Conservation (phyloP, 2,888 invertebrate genomes). For the Drosophila recens region DNA sequence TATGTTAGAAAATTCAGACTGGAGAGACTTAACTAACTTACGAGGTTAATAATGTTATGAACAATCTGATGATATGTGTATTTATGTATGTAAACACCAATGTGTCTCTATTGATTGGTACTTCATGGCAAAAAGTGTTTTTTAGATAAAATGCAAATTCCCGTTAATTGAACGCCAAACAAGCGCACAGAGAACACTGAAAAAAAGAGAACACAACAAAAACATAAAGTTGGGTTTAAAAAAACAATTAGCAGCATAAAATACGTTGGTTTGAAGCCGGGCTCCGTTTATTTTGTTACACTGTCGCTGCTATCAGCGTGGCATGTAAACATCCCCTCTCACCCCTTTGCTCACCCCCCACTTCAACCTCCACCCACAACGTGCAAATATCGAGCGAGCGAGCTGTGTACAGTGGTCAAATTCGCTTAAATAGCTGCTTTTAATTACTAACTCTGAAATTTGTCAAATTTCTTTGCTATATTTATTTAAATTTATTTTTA, state of each 20-base stretch:
- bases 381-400: constrained; percentile 43
- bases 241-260: constrained; percentile 78
- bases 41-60: constrained; percentile 1
- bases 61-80: constrained; percentile 1
- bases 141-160: constrained; percentile 74
- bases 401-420: no score
- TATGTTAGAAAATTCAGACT: not conserved
- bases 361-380: not conserved
- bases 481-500: no score
- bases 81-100: not conserved
- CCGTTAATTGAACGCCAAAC: constrained; percentile 77
- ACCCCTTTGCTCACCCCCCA: not conserved
- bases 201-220: constrained; percentile 8
- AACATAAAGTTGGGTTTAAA: constrained; percentile 57
- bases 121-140: constrained; percentile 41
- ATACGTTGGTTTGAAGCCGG: constrained; percentile 64
- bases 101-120: constrained; percentile 20
- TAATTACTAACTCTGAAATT: no score
- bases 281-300: constrained; percentile 34
- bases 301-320: constrained; percentile 34
- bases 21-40: not conserved
- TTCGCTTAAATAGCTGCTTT: no score
- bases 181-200: constrained; percentile 51
- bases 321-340: constrained; percentile 43
- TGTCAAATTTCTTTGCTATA: no score